Percentiles rank a stretch among this genome's conserved stretches.
Conservation (phyloP, 2,888 invertebrate genomes). For the Philaethria dido region DNA sequence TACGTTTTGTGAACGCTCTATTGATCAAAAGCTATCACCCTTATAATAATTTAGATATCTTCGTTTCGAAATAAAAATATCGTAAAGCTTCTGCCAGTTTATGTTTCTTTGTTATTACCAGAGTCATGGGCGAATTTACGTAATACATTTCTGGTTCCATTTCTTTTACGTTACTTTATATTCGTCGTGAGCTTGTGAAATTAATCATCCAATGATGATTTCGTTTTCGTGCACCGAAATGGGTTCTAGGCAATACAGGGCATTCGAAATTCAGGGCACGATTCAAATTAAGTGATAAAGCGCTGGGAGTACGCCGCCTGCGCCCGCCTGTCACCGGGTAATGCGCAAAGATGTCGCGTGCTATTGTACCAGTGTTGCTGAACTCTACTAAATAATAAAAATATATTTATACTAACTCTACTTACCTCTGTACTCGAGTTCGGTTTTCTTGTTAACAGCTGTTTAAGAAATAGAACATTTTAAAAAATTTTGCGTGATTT, state of each 20-base stretch:
- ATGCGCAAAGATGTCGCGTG: slow-evolving; percentile 54
- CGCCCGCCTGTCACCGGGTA: slow-evolving; percentile 64
- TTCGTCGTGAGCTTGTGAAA: slow-evolving; percentile 41
- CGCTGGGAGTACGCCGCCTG: slow-evolving; percentile 63
- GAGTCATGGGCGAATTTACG: slow-evolving; percentile 35
- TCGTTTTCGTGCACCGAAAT: slow-evolving; percentile 48
- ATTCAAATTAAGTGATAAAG: slow-evolving; percentile 80
- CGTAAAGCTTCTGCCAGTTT: slow-evolving; percentile 45
- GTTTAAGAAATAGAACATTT: not conserved
- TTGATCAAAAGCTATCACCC: slow-evolving; percentile 55
- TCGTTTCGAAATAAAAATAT: slow-evolving; percentile 52
- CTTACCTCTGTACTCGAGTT: not conserved
- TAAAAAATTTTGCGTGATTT: not conserved
- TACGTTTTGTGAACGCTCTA: slow-evolving; percentile 47
- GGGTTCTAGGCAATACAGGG: slow-evolving; percentile 47
- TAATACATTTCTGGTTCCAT: slow-evolving; percentile 31
- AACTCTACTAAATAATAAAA: slow-evolving; percentile 20
- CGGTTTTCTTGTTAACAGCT: not conserved
- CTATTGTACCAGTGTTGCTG: slow-evolving; percentile 30
- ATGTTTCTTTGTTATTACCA: slow-evolving; percentile 45
- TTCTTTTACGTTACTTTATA: slow-evolving; percentile 38
- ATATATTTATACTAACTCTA: not conserved
- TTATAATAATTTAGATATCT: slow-evolving; percentile 51
- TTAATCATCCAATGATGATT: slow-evolving; percentile 50
- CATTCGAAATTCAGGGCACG: slow-evolving; percentile 70